A percentile compares a stretch with the other conserved stretches of the same genome.
These are phyloP conservation scores for Invenusta paracnida DNA, from an alignment of 2,888 invertebrate species.

Conservation along the genomic window DNA sequence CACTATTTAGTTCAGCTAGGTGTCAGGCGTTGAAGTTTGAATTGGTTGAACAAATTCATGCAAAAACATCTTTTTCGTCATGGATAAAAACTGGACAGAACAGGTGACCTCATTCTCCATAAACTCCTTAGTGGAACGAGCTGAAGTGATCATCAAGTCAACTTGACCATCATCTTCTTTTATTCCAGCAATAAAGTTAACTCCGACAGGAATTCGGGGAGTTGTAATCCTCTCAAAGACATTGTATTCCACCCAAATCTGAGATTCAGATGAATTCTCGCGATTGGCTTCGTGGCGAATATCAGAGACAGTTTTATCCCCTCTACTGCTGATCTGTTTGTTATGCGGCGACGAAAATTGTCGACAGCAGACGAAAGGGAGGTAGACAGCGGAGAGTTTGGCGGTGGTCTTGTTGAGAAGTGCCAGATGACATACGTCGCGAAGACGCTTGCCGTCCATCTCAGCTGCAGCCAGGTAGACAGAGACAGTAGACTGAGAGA, in stretches of 20 bases:
- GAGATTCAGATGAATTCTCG: not conserved
- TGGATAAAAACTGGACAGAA: not conserved
- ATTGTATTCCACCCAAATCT: not conserved
- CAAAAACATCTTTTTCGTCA: not conserved
- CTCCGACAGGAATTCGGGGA: not conserved
- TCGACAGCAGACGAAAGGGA: not conserved
- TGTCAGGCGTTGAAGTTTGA: too few relatives aligned
- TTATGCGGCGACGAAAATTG: too few relatives aligned
- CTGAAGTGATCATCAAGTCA: not conserved
- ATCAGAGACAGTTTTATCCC: not conserved
- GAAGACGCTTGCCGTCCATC: constrained; percentile 51
- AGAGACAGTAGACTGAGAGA: constrained; percentile 48
- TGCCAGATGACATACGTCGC: constrained; percentile 49
- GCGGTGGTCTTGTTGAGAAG: constrained; percentile 5
- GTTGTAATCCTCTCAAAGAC: not conserved
- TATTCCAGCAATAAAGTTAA: not conserved
- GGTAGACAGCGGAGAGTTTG: not conserved
- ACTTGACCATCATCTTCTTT: not conserved
- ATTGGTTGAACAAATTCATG: not conserved
- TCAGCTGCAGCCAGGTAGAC: constrained; percentile 53
- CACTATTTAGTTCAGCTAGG: too few relatives aligned
- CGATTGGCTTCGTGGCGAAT: constrained; percentile 13
- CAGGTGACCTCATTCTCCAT: not conserved
- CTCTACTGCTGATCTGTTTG: not conserved
- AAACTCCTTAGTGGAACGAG: not conserved